Evolutionary conservation across 2,888 invertebrate genomes (phyloP).

Genomic region (Ophraella communa): DNA sequence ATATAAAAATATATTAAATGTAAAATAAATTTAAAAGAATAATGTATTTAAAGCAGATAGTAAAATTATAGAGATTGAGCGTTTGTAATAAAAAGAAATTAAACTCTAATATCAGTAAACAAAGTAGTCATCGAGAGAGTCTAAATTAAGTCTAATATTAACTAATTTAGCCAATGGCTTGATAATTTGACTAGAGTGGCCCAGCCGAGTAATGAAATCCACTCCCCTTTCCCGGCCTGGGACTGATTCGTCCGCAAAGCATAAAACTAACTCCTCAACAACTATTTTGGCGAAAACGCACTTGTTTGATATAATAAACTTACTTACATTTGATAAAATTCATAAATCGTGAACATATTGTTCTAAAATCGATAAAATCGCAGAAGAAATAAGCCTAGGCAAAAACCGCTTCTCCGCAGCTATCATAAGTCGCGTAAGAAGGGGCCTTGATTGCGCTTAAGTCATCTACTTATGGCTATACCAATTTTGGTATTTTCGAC

Average conservation of each 20-base stretch:
- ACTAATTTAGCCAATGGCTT: conserved; percentile 57
- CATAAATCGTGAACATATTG: conserved; percentile 57
- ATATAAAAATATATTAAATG: no score
- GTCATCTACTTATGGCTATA: conserved; percentile 37
- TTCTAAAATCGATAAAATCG: conserved; percentile 58
- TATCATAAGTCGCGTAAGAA: conserved; percentile 11
- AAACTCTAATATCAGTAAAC: conserved; percentile 10
- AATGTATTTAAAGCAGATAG: no score
- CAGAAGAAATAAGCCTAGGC: conserved; percentile 28
- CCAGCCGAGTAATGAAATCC: conserved; percentile 49
- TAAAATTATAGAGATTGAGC: no score
- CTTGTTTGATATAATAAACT: conserved; percentile 57
- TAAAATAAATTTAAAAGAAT: no score
- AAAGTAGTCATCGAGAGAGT: conserved; percentile 22
- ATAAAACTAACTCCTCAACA: conserved; percentile 60
- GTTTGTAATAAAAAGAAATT: not conserved
- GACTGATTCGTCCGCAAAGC: conserved; percentile 54
- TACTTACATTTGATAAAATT: conserved; percentile 59
- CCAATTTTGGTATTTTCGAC: conserved; percentile 45
- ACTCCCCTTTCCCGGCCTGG: conserved; percentile 48
- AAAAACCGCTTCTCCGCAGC: conserved; percentile 19
- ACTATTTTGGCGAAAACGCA: conserved; percentile 59
- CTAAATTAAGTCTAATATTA: conserved; percentile 59
- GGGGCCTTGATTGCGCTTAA: conserved; percentile 19
- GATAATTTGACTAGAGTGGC: conserved; percentile 63